Percentiles rank a stretch among this genome's conserved stretches.
phyloP scores from a whole-genome alignment of 2,888 invertebrate species.

The Tiphia femorata region DNA sequence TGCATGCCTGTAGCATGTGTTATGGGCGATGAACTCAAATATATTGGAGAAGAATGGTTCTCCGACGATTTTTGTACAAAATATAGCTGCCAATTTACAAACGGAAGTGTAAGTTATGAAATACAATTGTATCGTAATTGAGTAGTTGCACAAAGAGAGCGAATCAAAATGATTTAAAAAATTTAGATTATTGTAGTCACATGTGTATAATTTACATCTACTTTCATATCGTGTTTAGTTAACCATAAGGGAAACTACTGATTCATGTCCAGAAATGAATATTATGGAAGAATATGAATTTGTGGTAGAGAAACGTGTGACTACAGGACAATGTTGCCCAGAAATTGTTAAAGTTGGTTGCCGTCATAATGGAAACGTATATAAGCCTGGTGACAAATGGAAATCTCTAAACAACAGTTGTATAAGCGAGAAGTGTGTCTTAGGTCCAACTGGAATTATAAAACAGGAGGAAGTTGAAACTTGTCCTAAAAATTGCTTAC shows the following conservation, averaged over 20 bases:
- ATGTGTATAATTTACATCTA: too few species aligned
- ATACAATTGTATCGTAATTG: background rate
- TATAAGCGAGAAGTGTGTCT: slow-evolving; percentile 70
- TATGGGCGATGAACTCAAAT: slow-evolving; percentile 69
- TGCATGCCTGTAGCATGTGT: slow-evolving; percentile 76
- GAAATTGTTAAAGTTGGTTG: slow-evolving; percentile 72
- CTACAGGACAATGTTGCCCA: slow-evolving; percentile 74
- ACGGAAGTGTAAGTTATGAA: slow-evolving; percentile 71
- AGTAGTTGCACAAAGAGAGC: background rate
- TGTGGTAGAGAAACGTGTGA: slow-evolving; percentile 69
- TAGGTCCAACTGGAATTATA: slow-evolving; percentile 68
- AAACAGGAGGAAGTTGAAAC: slow-evolving; percentile 67
- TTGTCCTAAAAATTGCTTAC: slow-evolving; percentile 70
- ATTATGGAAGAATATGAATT: slow-evolving; percentile 67
- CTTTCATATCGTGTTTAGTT: slow-evolving; percentile 65
- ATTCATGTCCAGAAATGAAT: slow-evolving; percentile 71
- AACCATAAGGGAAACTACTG: slow-evolving; percentile 72
- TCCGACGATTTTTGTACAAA: slow-evolving; percentile 76
- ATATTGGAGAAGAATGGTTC: slow-evolving; percentile 73
- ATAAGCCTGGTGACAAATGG: slow-evolving; percentile 71
- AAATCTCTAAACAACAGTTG: slow-evolving; percentile 71
- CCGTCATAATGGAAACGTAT: slow-evolving; percentile 70
- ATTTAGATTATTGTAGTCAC: too few species aligned
- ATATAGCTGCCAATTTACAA: slow-evolving; percentile 73
- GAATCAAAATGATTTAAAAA: too few species aligned